Base-by-base conservation (phyloP, 30 jellyfish, hydroid and myxozoan genomes). In the Pseudorhiza aurosa region DNA sequence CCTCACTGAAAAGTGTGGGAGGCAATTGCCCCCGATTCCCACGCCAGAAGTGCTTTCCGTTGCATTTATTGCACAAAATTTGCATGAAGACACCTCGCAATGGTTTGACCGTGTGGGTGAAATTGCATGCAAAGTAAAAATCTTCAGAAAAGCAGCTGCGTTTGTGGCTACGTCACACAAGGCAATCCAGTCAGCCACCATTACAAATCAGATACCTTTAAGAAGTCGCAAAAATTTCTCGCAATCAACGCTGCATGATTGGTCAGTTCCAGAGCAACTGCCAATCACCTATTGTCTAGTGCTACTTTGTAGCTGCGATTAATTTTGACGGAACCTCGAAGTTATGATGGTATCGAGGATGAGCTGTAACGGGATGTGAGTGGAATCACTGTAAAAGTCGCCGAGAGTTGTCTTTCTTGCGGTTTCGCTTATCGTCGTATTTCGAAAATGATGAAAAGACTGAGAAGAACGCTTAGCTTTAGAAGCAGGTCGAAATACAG, bases 381-480 rank as follows among this genome's bases (percentile, higher is more conserved):
- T n/a, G n/a, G 86, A 73, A 56, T 73, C 86, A 55, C 49, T 47
- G 71, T 47, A 30, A 31, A 64, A 63, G 59, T 35, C 74, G 58
- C 36, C 35, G 5, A 51, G 57, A 31, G 57, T 33, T 43, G 68
- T 28, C 27, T 51, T 32, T 17, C 11, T 46, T 30, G 69, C 36
- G 75, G 72, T 35, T 25, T 30, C 19, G 71, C 37, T 45, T 42
- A 30, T 67, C 36, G 49, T n/a, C 46, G 59, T 19, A 28, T 29
- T 8, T 43, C 58, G 82, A 68, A 67, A 19, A 82, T 82, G 94
- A 84, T 84, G 95, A 59, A 46, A 49, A 72, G 88, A 31, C 45
- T 91, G 64, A 91, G 98, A 56, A 77, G 98, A 70, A 91, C 98
- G 53, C 82, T 91, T n/a, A 91, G 98, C 75, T 91, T 91, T 58